phyloP scores from a whole-genome alignment of 2,888 invertebrate genomes.

The Agrenia bidenticulata region DNA sequence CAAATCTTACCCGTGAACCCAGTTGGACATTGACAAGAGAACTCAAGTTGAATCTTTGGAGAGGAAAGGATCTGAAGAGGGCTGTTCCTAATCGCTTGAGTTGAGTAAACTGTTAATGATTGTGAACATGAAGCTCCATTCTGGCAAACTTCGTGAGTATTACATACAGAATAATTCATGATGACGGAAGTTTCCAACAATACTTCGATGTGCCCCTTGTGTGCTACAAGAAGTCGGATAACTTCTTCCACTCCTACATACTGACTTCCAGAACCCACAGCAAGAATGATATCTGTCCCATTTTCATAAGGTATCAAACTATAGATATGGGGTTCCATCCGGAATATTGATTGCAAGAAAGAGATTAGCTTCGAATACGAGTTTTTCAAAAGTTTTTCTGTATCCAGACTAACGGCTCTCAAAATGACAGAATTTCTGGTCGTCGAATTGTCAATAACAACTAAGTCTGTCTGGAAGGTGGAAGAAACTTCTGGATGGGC shows the following conservation, averaged over 20 bases:
- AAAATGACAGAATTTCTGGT: constrained; percentile 80
- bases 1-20: constrained; percentile 75
- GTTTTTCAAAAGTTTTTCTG: constrained; percentile 72
- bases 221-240: constrained; percentile 66
- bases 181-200: constrained; percentile 65
- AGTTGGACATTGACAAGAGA: constrained; percentile 76
- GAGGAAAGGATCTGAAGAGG: constrained; percentile 79
- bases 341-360: constrained; percentile 47
- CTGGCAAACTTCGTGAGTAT: constrained; percentile 63
- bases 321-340: constrained; percentile 65
- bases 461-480: constrained; percentile 78
- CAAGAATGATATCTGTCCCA: constrained; percentile 71
- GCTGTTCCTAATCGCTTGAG: constrained; percentile 71
- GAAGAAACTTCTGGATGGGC: constrained; percentile 83
- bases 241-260: constrained; percentile 68
- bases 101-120: constrained; percentile 66
- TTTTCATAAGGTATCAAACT: constrained; percentile 66
- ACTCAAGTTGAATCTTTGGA: constrained; percentile 74
- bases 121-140: constrained; percentile 77
- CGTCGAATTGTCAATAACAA: constrained; percentile 75
- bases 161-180: constrained; percentile 77
- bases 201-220: constrained; percentile 66
- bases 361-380: constrained; percentile 61
- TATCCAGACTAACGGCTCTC: constrained; percentile 71
- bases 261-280: constrained; percentile 57